These are phyloP conservation scores for Pipa parva DNA, from an alignment of 2,113 vertebrate genomes.

Conservation along the genomic window DNA sequence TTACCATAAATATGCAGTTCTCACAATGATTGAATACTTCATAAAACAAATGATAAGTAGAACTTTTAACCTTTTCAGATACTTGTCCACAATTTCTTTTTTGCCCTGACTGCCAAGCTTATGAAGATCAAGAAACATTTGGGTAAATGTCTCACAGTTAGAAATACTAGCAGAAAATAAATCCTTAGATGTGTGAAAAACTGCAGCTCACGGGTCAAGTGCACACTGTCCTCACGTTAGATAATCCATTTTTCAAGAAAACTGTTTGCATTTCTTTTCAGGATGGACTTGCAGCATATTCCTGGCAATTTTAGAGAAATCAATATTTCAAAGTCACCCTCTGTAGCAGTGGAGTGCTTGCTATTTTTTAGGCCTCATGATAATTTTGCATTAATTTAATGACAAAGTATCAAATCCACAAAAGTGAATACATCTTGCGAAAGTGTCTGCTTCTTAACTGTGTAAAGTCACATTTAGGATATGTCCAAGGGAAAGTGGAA, in stretches of 20 bases:
- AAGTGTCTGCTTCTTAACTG: too few species aligned
- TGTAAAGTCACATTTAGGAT: too few species aligned
- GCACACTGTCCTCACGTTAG: slow-evolving; percentile 4
- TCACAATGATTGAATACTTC: slow-evolving; percentile 16
- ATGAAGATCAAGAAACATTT: neutral
- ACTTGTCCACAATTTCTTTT: slow-evolving; percentile 4
- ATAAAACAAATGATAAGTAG: slow-evolving; percentile 28
- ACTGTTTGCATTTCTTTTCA: slow-evolving; percentile 8
- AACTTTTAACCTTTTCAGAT: slow-evolving; percentile 16
- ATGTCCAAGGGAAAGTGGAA: too few species aligned
- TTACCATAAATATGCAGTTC: slow-evolving; percentile 29
- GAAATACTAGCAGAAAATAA: slow-evolving; percentile 13
- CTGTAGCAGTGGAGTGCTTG: too few species aligned
- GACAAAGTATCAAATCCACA: too few species aligned
- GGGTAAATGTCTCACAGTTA: neutral
- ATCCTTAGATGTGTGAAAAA: neutral
- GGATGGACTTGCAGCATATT: slow-evolving; percentile 5
- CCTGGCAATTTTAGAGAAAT: slow-evolving; percentile 3
- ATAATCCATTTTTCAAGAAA: slow-evolving; percentile 38
- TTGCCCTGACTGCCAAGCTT: neutral
- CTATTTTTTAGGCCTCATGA: too few species aligned
- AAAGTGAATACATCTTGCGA: too few species aligned
- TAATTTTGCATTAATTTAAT: too few species aligned
- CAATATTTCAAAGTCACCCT: slow-evolving; percentile 2
- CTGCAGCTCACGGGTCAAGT: slow-evolving; percentile 10